A percentile compares a stretch with the other conserved stretches of the same genome.
phyloP scores from a whole-genome alignment of 2,888 invertebrate species.

The Kryphioiulus occultus region DNA sequence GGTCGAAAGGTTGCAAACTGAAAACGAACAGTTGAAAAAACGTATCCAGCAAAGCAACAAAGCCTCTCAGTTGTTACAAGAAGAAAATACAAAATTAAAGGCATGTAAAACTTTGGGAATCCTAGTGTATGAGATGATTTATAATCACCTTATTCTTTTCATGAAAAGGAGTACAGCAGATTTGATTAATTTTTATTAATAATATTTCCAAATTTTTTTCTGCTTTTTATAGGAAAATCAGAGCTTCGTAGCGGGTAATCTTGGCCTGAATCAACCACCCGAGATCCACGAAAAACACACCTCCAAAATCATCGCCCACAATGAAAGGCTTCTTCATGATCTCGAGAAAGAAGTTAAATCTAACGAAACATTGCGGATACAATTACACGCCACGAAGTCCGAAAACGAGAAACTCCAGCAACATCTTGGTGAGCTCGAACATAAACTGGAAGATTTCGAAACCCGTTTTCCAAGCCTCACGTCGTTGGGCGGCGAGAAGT shows the following conservation, averaged over 20 bases:
- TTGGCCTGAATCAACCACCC: neutral
- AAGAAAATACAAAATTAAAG: conserved; percentile 43
- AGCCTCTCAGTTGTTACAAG: neutral
- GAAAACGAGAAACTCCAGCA: conserved; percentile 35
- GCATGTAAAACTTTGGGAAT: too few relatives aligned
- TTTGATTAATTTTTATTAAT: too few relatives aligned
- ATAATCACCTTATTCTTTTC: too few relatives aligned
- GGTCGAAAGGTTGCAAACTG: conserved; percentile 73
- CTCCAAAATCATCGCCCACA: conserved; percentile 49
- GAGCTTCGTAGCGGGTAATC: neutral
- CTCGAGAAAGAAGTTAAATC: conserved; percentile 42
- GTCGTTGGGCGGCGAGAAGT: conserved; percentile 24
- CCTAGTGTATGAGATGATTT: too few relatives aligned
- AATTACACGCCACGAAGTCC: neutral
- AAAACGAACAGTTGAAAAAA: conserved; percentile 71
- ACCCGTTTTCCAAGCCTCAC: neutral
- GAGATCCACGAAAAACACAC: neutral
- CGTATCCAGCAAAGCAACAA: neutral
- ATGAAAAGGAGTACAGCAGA: too few relatives aligned
- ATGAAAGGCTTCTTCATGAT: conserved; percentile 46
- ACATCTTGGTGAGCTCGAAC: neutral
- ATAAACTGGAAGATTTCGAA: neutral
- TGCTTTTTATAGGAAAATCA: neutral
- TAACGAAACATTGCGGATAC: conserved; percentile 43
- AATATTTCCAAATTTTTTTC: neutral